Conservation (phyloP, 35 echinoderm and acorn worm species). For the Lytechinus pictus region DNA sequence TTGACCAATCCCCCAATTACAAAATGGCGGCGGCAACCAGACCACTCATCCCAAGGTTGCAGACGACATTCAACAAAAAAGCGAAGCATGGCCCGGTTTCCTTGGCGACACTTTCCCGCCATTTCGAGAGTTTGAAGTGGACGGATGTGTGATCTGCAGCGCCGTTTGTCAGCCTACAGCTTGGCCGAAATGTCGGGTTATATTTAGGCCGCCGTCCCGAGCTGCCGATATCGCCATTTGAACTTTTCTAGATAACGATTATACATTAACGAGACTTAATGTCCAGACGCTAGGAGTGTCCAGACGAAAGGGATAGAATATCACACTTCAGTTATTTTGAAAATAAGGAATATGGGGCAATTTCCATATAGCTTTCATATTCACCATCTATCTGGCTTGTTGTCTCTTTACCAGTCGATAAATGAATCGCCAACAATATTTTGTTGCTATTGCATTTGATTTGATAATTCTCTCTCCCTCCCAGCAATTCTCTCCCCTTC, state of each 20-base stretch:
- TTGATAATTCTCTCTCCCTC: neutral
- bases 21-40: conserved; percentile 30
- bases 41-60: conserved; percentile 6
- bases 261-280: neutral
- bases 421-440: neutral
- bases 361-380: neutral
- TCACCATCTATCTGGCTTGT: neutral
- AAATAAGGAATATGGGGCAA: neutral
- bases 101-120: conserved; percentile 32
- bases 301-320: neutral
- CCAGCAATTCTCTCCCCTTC: neutral
- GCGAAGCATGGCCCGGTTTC: neutral
- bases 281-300: neutral
- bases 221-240: neutral
- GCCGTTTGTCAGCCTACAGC: neutral
- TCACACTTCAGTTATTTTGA: neutral
- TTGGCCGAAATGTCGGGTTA: neutral
- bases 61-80: neutral
- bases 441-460: neutral
- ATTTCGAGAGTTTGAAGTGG: conserved; percentile 32
- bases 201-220: neutral
- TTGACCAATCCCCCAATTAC: neutral
- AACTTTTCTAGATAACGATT: conserved; percentile 5
- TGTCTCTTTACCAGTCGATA: neutral
- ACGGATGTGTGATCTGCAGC: conserved; percentile 25